Base-by-base conservation (phyloP, 2,888 invertebrate species). In the Cerastis rubricosa region DNA sequence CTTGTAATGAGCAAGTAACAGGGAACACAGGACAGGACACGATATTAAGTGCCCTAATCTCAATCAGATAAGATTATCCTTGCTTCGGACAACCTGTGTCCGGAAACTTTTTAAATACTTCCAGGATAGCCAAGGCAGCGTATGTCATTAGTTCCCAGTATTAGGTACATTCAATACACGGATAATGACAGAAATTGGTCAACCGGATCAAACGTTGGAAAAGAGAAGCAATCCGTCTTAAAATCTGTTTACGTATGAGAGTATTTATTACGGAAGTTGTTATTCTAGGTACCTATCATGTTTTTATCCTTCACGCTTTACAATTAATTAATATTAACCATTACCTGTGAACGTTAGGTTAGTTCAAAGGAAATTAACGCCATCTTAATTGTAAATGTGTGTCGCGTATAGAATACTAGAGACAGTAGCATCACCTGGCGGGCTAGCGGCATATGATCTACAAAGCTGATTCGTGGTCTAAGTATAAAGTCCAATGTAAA, bases 281-380 rank as follows among this genome's bases (percentile, higher is more conserved):
- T 35, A 19, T 3, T 7, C 47, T 43, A 29, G 7, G 19, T 17
- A 35, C 35, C 35, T 35, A 40, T 49, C 25, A 29, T 71, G n/a
- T 65, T 35, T 43, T 29, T 49, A 71, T 35, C 43, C 43, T 51
- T 17, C 49, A 25, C 57, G 51, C 43, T 35, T 45, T 51, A 11
- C 45, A 72, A 51, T 59, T 25, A 35, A 71, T 51, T 40, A 40
- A 22, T 73, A 78, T 14, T 54, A 40, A 54, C n/a, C 7, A 29
- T 5, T 40, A 40, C 17, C 40, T 43, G 47, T 35, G 49, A 57
- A 25, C 67, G 25, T 43, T 14, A 68, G 74, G 47, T 22, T 0
- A 57, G n/a, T 69, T 79, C 61, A 61, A 80, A 66, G 54, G 11
- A 17, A 79, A 80, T 80, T 49, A 69, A 47, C 47, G 57, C 29